A percentile compares a stretch with the other conserved stretches of the same genome.
Conservation (phyloP, 92 coral and sea anemone species). For the Scolanthus callimorphus region DNA sequence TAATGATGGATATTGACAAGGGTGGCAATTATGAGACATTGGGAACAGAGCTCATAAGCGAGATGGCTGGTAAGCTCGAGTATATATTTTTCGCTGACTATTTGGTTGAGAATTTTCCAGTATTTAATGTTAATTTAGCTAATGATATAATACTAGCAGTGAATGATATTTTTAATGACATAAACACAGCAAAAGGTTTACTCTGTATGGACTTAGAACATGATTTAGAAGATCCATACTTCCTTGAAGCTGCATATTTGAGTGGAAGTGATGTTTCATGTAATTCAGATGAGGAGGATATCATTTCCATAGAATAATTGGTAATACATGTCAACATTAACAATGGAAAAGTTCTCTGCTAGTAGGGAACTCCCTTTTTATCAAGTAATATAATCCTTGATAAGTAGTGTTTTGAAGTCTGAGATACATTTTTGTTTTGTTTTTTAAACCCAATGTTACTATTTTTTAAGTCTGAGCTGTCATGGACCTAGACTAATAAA, state of each 20-base stretch:
- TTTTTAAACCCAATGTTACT: no score
- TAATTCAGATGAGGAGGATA: background rate
- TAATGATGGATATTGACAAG: conserved; percentile 32
- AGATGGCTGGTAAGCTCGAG: conserved; percentile 13
- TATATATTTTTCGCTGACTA: conserved; percentile 22
- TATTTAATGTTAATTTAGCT: conserved; percentile 23
- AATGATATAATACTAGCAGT: conserved; percentile 21
- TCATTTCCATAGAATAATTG: background rate
- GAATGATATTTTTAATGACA: conserved; percentile 43
- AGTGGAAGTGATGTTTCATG: conserved; percentile 44
- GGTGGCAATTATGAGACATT: conserved; percentile 15
- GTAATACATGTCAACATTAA: no score
- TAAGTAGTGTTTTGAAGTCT: no score
- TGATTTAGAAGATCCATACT: background rate
- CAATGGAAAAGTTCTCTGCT: no score
- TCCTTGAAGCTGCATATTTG: conserved; percentile 13
- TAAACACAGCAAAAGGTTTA: conserved; percentile 8
- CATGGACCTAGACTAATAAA: no score
- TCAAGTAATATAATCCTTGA: no score
- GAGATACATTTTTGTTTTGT: no score
- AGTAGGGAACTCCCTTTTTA: no score
- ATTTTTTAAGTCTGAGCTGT: no score
- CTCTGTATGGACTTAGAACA: background rate
- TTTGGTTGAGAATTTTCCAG: conserved; percentile 31
- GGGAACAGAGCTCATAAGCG: conserved; percentile 16